Evolutionary conservation across 2,797 vertebrate species (phyloP), one percentile per base, ranked within the genome.

Genomic region (Antennarius maculatus): DNA sequence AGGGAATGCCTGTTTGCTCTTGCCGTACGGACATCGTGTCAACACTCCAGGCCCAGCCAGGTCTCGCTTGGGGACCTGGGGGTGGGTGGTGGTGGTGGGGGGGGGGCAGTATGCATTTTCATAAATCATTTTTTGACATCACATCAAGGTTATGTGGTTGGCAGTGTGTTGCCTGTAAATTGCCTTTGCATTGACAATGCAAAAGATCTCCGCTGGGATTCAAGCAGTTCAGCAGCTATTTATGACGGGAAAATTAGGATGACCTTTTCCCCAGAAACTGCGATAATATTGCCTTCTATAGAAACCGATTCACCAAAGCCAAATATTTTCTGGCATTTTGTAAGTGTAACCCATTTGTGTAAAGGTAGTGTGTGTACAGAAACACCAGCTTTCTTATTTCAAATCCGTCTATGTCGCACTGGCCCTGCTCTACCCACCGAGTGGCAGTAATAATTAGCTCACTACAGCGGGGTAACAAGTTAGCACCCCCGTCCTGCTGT

Each of bases 401-500:
- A 12, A 39, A 41, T 11, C 58, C 62, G 1, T 67, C 50, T 65
- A 49, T 46, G 64, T 64, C 59, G 72, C 77, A 55, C 54, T 9
- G 57, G 57, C 54, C 68, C 56, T 46, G 15, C 55, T 29, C 74
- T 69, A 66, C 69, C 55, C 61, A 56, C 77, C 66, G 82, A 69
- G 74, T 69, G 71, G 80, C 86, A 87, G 87, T 91, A 92, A 92
- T 94, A 94, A 94, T 94, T 93, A 93, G 92, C 91, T 92, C 87
- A 85, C 84, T 84, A 85, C 87, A 88, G 90, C 86, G 61, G 86
- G 86, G 86, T 89, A 91, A 93, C 91, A 92, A 90, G 88, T 93
- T 92, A 89, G 89, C 84, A 83, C 89, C 90, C 86, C 87, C 89
- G 80, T 91, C 91, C 92, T 89, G 82, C 89, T 90, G 92, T 81